Evolutionary conservation across 2,113 vertebrate genomes (phyloP), one percentile per base, ranked within the genome.

Genomic region (Candoia aspera): DNA sequence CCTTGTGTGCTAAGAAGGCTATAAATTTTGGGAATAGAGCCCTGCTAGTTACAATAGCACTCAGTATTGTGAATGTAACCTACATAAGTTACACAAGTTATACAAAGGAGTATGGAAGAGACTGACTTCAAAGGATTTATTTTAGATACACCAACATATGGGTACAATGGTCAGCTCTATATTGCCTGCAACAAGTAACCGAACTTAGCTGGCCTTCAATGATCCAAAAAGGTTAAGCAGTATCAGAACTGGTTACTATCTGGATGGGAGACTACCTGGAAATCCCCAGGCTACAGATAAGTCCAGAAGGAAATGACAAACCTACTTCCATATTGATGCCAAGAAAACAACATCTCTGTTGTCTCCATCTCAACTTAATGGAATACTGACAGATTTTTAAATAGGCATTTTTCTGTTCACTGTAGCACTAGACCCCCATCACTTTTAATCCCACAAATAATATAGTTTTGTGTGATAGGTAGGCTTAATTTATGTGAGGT

Each of bases 81-180:
- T 87, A 42, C 42, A 42, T 42, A 42, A 42, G 42, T 42, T 42
- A 42, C 42, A 42, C 42, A 42, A 42, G 42, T 42, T 42, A 42
- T 3, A 42, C 42, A 42, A 24, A 29, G 26, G 24, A 88, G 33
- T 26, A 37, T 60, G 23, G 87, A 62, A 15, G 58, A 58, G 24
- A 46, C 8, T 15, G 57, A 88, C 64, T 53, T 83, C 83, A 94
- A 87, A 92, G 92, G 60, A 62, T 60, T 29, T 46, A 90, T 73
- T 84, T 83, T 33, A 62, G 29, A 68, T 68, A 0, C 91, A 91
- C 19, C 60, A 79, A 88, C 24, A 24, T 92, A 17, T 87, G 6
- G n/a, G 59, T 37, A 15, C 89, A 23, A 73, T 33, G n/a, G 2
- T 73, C 64, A 73, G 13, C 29, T 73, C 33, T 73, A 73, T 73